A percentile compares a stretch with the other conserved stretches of the same genome.
Evolutionary conservation across 2,797 vertebrate genomes (phyloP).

Genomic region (Lithobates sylvaticus): DNA sequence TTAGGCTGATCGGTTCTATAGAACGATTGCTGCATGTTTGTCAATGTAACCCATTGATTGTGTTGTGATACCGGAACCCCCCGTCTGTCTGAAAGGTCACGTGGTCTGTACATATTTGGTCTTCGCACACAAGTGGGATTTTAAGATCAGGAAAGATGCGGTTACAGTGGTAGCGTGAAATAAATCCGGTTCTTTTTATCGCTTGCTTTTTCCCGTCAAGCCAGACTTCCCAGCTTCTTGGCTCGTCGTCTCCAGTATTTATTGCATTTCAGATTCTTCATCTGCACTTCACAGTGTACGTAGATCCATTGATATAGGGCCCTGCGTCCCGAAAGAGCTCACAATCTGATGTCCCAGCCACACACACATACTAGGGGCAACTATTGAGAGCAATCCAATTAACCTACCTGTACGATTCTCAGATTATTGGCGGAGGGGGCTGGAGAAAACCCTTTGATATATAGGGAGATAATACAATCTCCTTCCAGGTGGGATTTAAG

Average conservation of each 20-base stretch:
- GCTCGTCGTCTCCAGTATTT: not conserved
- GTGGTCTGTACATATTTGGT: not conserved
- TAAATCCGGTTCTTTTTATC: not conserved
- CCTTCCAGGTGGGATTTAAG: not conserved
- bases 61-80: conserved; percentile 9
- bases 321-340: not conserved
- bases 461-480: not conserved
- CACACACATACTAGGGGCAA: not conserved
- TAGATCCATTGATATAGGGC: not conserved
- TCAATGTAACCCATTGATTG: conserved; percentile 29
- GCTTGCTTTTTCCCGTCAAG: not conserved
- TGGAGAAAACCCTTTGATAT: not conserved
- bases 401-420: not conserved
- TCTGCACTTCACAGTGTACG: not conserved
- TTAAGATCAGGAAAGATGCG: not conserved
- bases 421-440: not conserved
- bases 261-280: not conserved
- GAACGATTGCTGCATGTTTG: conserved; percentile 24
- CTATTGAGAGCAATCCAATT: not conserved
- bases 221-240: not conserved
- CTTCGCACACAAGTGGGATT: not conserved
- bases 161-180: not conserved
- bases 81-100: not conserved
- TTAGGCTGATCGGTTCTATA: conserved; percentile 9
- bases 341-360: not conserved